phyloP scores from a whole-genome alignment of 2,888 invertebrate species.

The Troides oblongomaculatus region DNA sequence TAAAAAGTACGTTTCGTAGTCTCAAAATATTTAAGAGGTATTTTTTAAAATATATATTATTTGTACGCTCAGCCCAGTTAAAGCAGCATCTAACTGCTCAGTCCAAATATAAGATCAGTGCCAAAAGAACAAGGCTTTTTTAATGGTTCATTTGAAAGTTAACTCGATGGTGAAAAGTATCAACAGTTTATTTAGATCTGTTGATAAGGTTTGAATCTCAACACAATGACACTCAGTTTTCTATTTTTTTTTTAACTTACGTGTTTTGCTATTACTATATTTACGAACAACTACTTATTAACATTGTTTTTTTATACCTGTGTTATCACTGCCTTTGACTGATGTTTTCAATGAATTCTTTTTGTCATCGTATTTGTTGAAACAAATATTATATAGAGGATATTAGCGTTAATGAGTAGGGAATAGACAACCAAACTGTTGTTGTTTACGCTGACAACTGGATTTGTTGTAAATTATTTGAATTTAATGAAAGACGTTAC shows the following conservation, averaged over 20 bases:
- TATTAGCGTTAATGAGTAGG: slow-evolving; percentile 49
- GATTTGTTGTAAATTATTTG: slow-evolving; percentile 72
- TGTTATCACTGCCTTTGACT: slow-evolving; percentile 77
- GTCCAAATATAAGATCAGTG: slow-evolving; percentile 18
- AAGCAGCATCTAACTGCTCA: not conserved
- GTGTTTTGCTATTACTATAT: slow-evolving; percentile 1
- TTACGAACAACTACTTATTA: slow-evolving; percentile 22
- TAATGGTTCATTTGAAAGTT: slow-evolving; percentile 6
- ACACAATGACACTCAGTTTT: slow-evolving; percentile 1
- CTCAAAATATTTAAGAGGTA: not conserved
- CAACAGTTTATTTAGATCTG: slow-evolving; percentile 1
- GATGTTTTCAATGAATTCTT: slow-evolving; percentile 69
- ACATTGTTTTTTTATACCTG: slow-evolving; percentile 43
- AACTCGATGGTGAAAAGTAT: not conserved
- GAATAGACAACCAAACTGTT: slow-evolving; percentile 48
- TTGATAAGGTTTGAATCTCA: slow-evolving; percentile 16
- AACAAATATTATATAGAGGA: slow-evolving; percentile 62
- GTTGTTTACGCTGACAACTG: slow-evolving; percentile 70
- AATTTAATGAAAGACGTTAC: slow-evolving; percentile 64
- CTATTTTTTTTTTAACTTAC: slow-evolving; percentile 5
- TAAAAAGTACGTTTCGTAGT: not conserved
- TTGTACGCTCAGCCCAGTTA: slow-evolving; percentile 1
- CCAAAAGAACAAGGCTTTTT: slow-evolving; percentile 26
- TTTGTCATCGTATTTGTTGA: slow-evolving; percentile 54
- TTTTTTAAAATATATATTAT: not conserved